phyloP scores from a whole-genome alignment of 1,140 invertebrate genomes.

The Dendroctonus valens region DNA sequence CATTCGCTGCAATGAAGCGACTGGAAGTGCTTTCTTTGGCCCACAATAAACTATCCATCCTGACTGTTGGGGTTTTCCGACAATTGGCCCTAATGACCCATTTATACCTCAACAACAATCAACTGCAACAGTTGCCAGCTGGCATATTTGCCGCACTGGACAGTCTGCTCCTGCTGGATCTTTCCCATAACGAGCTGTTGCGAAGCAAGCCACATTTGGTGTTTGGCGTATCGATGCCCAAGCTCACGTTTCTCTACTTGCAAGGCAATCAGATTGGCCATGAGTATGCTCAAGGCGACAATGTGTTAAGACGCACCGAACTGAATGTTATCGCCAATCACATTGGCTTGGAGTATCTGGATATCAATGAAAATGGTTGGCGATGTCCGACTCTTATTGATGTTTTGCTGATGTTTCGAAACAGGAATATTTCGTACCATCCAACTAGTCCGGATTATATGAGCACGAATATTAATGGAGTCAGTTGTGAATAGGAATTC shows the following conservation, averaged over 20 bases:
- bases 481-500: slow-evolving; percentile 5
- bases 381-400: slow-evolving; percentile 12
- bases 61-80: slow-evolving; percentile 6
- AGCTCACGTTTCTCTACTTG: slow-evolving; percentile 6
- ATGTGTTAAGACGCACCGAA: slow-evolving; percentile 4
- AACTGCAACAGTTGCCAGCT: slow-evolving; percentile 8
- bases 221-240: slow-evolving; percentile 1
- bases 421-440: slow-evolving; percentile 14
- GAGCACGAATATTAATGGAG: slow-evolving; percentile 16
- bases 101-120: slow-evolving; percentile 22
- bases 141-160: slow-evolving; percentile 13
- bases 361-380: slow-evolving; percentile 22
- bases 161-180: slow-evolving; percentile 13
- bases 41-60: slow-evolving; percentile 3
- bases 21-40: slow-evolving; percentile 12
- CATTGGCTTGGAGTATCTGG: slow-evolving; percentile 2
- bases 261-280: slow-evolving; percentile 16
- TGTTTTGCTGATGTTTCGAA: slow-evolving; percentile 5
- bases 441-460: slow-evolving; percentile 2
- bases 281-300: slow-evolving; percentile 12
- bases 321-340: slow-evolving; percentile 7
- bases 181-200: slow-evolving; percentile 7
- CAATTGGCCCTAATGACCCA: slow-evolving; percentile 11
- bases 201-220: slow-evolving; percentile 16
- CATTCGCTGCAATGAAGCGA: slow-evolving; percentile 1